These are phyloP conservation scores for Saturnia japonica DNA, from an alignment of 2,888 invertebrate genomes.

Conservation along the genomic window DNA sequence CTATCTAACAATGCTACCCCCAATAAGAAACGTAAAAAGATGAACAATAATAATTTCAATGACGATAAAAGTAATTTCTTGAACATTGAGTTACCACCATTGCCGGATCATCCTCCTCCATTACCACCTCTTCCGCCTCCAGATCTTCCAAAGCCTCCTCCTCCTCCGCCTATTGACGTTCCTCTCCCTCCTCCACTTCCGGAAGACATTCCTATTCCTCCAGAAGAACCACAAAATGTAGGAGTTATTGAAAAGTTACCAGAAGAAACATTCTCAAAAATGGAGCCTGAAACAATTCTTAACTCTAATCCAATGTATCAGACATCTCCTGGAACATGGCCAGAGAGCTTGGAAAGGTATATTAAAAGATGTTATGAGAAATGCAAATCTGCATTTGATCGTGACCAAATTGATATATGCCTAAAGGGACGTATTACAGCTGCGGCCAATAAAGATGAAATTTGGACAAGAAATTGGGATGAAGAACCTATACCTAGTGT, in stretches of 20 bases:
- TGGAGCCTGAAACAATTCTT: constrained; percentile 54
- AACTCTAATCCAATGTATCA: constrained; percentile 61
- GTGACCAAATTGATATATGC: constrained; percentile 96
- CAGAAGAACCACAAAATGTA: constrained; percentile 41
- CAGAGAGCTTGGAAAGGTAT: constrained; percentile 91
- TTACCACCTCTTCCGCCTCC: constrained; percentile 79
- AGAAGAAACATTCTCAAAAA: constrained; percentile 31
- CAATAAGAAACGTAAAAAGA: constrained; percentile 89
- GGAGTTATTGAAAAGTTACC: constrained; percentile 7
- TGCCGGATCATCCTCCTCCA: constrained; percentile 80
- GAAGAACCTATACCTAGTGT: constrained; percentile 95
- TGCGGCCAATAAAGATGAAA: constrained; percentile 92
- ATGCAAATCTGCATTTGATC: constrained; percentile 93
- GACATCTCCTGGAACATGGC: constrained; percentile 85
- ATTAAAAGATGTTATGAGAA: constrained; percentile 96
- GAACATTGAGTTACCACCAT: constrained; percentile 68
- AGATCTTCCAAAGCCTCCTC: constrained; percentile 59
- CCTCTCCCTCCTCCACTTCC: constrained; percentile 74
- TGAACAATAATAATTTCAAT: constrained; percentile 82
- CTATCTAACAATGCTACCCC: constrained; percentile 73
- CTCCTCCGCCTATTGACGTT: constrained; percentile 59
- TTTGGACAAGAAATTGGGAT: constrained; percentile 97
- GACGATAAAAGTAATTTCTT: constrained; percentile 61
- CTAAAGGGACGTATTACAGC: constrained; percentile 96
- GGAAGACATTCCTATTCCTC: constrained; percentile 67